A percentile compares a stretch with the other conserved stretches of the same genome.
Conservation (phyloP, 2,113 vertebrate genomes). For the Nipponia nippon region DNA sequence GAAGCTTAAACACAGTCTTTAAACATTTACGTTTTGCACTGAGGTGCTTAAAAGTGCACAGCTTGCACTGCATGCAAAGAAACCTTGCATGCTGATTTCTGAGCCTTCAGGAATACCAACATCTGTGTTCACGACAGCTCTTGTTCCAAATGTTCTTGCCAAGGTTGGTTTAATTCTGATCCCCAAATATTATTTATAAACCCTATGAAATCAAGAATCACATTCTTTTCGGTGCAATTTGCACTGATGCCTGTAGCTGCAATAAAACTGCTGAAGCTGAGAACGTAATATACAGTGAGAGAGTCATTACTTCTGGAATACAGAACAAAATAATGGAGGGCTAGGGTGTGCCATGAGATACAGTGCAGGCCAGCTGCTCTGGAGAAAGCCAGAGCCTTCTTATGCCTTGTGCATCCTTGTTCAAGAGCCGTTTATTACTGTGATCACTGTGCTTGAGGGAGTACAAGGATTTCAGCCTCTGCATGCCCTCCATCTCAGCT, state of each 20-base stretch:
- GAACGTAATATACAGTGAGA: neutral
- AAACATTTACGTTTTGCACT: neutral
- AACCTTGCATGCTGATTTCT: neutral
- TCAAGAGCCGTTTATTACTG: neutral
- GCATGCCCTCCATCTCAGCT: neutral
- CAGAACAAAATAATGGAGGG: neutral
- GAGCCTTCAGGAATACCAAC: neutral
- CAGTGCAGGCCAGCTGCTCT: neutral
- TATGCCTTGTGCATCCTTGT: neutral
- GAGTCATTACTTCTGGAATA: neutral
- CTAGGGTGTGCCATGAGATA: neutral
- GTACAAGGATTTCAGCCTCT: neutral
- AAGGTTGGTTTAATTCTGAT: neutral
- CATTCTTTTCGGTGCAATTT: neutral
- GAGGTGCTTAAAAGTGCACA: neutral
- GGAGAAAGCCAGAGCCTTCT: neutral
- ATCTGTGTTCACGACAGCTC: neutral
- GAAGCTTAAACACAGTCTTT: neutral
- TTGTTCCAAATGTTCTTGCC: neutral
- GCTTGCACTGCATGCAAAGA: neutral
- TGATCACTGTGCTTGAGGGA: neutral
- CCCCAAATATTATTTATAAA: neutral
- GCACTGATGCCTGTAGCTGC: neutral
- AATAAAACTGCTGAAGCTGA: neutral
- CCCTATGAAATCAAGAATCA: neutral